These are phyloP conservation scores for Drosophila sechellia DNA, from an alignment of 1,140 invertebrate species.

Conservation along the genomic window DNA sequence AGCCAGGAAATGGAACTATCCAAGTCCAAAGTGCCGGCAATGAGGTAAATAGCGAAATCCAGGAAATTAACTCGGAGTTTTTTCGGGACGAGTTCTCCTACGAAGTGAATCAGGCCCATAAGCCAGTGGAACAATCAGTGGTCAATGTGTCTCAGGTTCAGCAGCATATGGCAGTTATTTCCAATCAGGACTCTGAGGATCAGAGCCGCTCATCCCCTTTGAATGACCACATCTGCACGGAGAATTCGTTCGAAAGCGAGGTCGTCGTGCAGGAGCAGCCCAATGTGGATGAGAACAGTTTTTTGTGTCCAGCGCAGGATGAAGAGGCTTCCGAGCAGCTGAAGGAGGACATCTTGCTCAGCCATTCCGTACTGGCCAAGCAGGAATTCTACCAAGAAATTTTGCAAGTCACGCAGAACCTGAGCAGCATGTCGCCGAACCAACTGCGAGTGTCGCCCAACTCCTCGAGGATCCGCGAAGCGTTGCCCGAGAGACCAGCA, in stretches of 20 bases:
- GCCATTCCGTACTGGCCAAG: conserved; percentile 44
- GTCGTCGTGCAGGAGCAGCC: conserved; percentile 5
- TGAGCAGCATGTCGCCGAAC: conserved; percentile 72
- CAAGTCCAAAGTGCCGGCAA: not conserved
- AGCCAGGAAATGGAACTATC: conserved; percentile 34
- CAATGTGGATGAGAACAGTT: conserved; percentile 61
- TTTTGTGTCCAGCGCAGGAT: conserved; percentile 39
- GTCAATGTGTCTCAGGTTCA: conserved; percentile 57
- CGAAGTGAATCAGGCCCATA: conserved; percentile 13
- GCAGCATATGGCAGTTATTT: conserved; percentile 9
- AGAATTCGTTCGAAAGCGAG: conserved; percentile 36
- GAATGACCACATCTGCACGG: conserved; percentile 49
- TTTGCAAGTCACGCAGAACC: conserved; percentile 48
- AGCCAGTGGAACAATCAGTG: conserved; percentile 11
- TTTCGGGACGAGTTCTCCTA: conserved; percentile 67
- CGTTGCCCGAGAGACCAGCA: not conserved
- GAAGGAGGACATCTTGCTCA: conserved; percentile 42
- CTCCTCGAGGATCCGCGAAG: conserved; percentile 2
- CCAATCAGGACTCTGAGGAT: not conserved
- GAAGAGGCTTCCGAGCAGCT: conserved; percentile 39
- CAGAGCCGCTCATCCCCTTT: conserved; percentile 29
- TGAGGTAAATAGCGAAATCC: conserved; percentile 8
- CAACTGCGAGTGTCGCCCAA: conserved; percentile 58
- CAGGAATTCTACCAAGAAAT: conserved; percentile 24
- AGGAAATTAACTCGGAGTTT: conserved; percentile 54